Conservation (phyloP, 2,888 invertebrate genomes). For the Prosapia bicincta region DNA sequence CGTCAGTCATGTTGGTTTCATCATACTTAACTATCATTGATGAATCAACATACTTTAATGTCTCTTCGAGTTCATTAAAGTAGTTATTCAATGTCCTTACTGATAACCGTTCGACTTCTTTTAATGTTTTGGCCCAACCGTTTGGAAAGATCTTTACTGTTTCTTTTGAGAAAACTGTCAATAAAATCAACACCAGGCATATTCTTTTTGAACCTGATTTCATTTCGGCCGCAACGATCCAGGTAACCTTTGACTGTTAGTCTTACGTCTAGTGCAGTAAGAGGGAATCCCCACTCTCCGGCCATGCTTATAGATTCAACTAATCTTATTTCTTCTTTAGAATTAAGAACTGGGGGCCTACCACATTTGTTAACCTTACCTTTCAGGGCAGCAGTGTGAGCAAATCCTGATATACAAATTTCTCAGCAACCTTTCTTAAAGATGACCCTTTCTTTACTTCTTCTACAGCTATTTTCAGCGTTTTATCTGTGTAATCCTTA, state of each 20-base stretch:
- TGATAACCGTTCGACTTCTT: conserved; percentile 31
- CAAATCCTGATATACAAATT: conserved; percentile 17
- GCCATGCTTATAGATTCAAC: background rate
- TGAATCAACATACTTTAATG: conserved; percentile 33
- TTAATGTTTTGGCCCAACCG: conserved; percentile 36
- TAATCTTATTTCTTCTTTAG: conserved; percentile 7
- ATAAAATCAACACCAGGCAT: conserved; percentile 38
- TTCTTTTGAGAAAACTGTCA: conserved; percentile 31
- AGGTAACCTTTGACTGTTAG: conserved; percentile 19
- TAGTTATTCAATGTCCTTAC: conserved; percentile 32
- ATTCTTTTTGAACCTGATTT: conserved; percentile 36
- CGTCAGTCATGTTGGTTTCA: conserved; percentile 34
- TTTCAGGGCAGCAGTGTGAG: conserved; percentile 12
- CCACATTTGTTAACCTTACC: conserved; percentile 6
- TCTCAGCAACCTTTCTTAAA: conserved; percentile 22
- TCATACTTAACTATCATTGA: conserved; percentile 42
- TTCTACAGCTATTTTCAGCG: conserved; percentile 21
- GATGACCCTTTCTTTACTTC: conserved; percentile 21
- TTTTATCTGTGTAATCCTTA: conserved; percentile 20
- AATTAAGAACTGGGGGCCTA: conserved; percentile 7
- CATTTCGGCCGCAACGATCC: conserved; percentile 11
- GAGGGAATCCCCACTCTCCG: conserved; percentile 16
- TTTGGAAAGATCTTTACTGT: conserved; percentile 22
- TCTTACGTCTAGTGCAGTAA: conserved; percentile 10
- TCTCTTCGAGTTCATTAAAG: conserved; percentile 30